These are phyloP conservation scores for Stomorhina lunata DNA, from an alignment of 2,888 invertebrate species.

Conservation along the genomic window DNA sequence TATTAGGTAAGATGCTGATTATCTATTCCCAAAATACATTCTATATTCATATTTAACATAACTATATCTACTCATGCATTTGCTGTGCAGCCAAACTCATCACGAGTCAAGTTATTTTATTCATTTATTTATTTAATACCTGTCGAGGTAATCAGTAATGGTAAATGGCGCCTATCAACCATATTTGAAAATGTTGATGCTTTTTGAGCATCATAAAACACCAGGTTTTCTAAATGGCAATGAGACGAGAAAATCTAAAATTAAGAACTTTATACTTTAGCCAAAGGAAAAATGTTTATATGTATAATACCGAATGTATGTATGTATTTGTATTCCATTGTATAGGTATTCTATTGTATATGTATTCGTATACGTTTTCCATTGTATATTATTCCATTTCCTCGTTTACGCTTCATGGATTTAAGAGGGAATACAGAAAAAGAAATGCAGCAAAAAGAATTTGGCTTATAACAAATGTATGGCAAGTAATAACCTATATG, in stretches of 20 bases:
- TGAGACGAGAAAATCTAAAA: neutral
- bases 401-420: neutral
- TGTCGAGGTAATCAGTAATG: neutral
- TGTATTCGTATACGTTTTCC: too few species aligned
- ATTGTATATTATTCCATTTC: neutral
- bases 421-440: neutral
- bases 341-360: too few species aligned
- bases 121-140: neutral
- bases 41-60: too few species aligned
- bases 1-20: too few species aligned
- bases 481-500: neutral
- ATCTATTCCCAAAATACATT: neutral
- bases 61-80: too few species aligned
- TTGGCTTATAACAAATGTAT: neutral
- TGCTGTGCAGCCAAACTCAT: too few species aligned
- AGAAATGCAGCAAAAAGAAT: neutral
- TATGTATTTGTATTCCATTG: too few species aligned
- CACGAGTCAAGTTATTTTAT: neutral
- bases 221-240: neutral
- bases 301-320: too few species aligned
- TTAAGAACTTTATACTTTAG: neutral
- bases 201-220: neutral
- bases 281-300: neutral
- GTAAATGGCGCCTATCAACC: too few species aligned
- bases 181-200: neutral